phyloP scores from a whole-genome alignment of 2,797 vertebrate genomes.

The Thaleichthys pacificus region DNA sequence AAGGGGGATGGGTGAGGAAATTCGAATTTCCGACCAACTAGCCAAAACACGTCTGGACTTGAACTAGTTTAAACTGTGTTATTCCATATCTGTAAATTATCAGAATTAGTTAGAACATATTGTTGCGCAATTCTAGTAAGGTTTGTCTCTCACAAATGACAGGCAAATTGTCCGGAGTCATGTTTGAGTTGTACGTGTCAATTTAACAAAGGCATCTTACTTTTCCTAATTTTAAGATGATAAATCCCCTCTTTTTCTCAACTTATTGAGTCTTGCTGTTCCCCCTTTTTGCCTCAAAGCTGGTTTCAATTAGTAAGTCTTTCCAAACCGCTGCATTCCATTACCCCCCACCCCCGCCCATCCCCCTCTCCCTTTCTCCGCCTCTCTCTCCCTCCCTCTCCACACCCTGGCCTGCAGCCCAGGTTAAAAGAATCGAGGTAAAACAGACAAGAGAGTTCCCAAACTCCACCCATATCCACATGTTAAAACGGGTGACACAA shows the following conservation, averaged over 20 bases:
- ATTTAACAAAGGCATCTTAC: not conserved
- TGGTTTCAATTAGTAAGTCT: slow-evolving; percentile 87
- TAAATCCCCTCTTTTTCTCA: slow-evolving; percentile 53
- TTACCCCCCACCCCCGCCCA: slow-evolving; percentile 65
- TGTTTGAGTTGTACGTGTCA: not conserved
- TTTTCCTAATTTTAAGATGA: slow-evolving; percentile 19
- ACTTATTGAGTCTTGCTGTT: slow-evolving; percentile 52
- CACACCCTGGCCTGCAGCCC: slow-evolving; percentile 64
- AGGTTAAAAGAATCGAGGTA: slow-evolving; percentile 63
- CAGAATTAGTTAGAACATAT: not conserved
- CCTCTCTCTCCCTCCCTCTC: slow-evolving; percentile 40
- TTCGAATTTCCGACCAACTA: slow-evolving; percentile 38
- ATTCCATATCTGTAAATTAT: not conserved
- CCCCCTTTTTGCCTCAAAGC: slow-evolving; percentile 70
- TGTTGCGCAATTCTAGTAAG: not conserved
- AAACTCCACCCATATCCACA: slow-evolving; percentile 32
- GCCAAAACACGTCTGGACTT: slow-evolving; percentile 23
- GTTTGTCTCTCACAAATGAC: not conserved
- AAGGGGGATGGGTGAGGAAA: slow-evolving; percentile 32
- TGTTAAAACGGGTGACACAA: slow-evolving; percentile 6
- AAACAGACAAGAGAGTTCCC: slow-evolving; percentile 30
- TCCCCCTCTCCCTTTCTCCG: slow-evolving; percentile 31
- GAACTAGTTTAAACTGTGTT: not conserved
- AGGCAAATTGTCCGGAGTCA: no score
- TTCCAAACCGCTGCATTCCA: slow-evolving; percentile 87